phyloP scores from a whole-genome alignment of 53 echinoderm and acorn worm species.

The Arbacia lixula region DNA sequence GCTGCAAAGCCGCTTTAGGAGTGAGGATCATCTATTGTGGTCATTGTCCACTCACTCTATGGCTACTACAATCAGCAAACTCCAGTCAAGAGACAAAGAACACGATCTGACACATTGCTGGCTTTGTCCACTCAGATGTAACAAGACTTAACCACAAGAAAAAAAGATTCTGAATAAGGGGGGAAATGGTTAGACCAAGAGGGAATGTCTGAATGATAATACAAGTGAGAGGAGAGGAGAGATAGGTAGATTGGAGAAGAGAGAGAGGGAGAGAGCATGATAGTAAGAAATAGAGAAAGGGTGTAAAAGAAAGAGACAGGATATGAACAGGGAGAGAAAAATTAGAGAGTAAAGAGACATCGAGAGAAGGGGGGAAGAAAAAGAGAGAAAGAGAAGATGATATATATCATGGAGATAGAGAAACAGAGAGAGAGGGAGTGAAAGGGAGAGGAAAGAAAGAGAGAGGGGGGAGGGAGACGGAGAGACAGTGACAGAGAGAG shows the following conservation, averaged over 20 bases:
- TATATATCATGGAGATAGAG: no score
- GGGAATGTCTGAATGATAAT: background rate
- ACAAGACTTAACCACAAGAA: slow-evolving; percentile 26
- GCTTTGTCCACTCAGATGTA: slow-evolving; percentile 52
- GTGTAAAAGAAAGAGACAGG: no score
- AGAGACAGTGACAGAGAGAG: slow-evolving; percentile 24
- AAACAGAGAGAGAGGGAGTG: no score
- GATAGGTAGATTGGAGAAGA: background rate
- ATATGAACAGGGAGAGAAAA: no score
- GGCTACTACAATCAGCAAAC: slow-evolving; percentile 52
- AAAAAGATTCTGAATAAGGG: slow-evolving; percentile 12
- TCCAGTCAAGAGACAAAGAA: slow-evolving; percentile 62
- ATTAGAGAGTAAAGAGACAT: no score
- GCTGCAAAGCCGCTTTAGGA: slow-evolving; percentile 53
- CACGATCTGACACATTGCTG: slow-evolving; percentile 49
- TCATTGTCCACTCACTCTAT: slow-evolving; percentile 29
- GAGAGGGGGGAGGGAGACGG: no score
- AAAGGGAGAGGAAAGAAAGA: background rate
- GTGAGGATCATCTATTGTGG: slow-evolving; percentile 48
- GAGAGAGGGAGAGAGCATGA: no score
- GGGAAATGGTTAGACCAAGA: background rate
- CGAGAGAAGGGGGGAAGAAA: slow-evolving; percentile 8
- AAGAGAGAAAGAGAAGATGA: no score
- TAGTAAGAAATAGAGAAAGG: slow-evolving; percentile 9
- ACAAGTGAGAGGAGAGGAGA: background rate